Evolutionary conservation across 1,140 invertebrate species (phyloP).

Genomic region (Drosophila azteca): DNA sequence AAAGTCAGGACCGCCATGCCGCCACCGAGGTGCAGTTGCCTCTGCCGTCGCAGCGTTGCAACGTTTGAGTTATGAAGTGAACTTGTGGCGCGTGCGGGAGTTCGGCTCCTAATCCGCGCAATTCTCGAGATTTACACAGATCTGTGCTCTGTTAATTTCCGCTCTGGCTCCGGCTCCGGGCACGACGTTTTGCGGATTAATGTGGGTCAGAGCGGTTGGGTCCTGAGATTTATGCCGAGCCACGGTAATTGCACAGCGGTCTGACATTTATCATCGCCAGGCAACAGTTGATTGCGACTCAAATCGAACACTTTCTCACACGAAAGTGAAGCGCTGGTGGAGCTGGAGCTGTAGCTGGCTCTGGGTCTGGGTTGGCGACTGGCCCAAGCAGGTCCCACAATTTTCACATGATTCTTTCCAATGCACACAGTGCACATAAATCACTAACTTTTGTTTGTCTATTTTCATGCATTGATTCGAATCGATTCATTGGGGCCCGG

Average conservation of each 20-base stretch:
- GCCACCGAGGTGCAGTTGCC: slow-evolving; percentile 17
- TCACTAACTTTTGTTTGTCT: slow-evolving; percentile 50
- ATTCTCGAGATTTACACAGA: slow-evolving; percentile 15
- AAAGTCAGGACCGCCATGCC: slow-evolving; percentile 64
- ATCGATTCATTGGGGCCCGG: slow-evolving; percentile 55
- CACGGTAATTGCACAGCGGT: slow-evolving; percentile 57
- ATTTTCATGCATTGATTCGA: slow-evolving; percentile 52
- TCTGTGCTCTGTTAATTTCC: slow-evolving; percentile 68
- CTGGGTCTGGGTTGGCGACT: no score
- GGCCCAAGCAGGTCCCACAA: slow-evolving; percentile 42
- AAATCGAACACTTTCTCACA: slow-evolving; percentile 62
- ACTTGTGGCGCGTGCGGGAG: slow-evolving; percentile 64
- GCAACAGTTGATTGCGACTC: slow-evolving; percentile 13
- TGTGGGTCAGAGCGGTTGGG: slow-evolving; percentile 68
- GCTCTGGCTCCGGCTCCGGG: slow-evolving; percentile 56
- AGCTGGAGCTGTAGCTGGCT: no score
- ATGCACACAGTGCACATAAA: slow-evolving; percentile 53
- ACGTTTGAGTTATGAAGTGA: slow-evolving; percentile 61
- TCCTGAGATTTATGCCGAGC: slow-evolving; percentile 56
- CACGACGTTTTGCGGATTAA: slow-evolving; percentile 64
- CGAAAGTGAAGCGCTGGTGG: slow-evolving; percentile 65
- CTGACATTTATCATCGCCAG: slow-evolving; percentile 33
- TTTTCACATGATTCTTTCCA: slow-evolving; percentile 68
- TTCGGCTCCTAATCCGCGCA: slow-evolving; percentile 38
- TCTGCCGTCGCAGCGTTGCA: no score